A percentile compares a stretch with the other conserved stretches of the same genome.
These are phyloP conservation scores for Pseudoips prasinana DNA, from an alignment of 2,888 invertebrate species.

Conservation along the genomic window DNA sequence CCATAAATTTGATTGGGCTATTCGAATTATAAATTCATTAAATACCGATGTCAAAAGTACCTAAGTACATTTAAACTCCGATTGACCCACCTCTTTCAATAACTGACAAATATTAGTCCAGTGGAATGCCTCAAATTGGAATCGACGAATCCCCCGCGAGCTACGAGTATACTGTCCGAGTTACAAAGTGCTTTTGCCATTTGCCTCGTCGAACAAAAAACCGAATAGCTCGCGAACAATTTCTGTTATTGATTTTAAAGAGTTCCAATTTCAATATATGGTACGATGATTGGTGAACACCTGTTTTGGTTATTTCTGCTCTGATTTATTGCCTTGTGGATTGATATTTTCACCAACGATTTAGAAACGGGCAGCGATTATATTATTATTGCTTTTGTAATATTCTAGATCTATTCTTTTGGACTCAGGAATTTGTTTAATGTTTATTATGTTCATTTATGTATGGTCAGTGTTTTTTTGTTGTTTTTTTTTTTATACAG, in stretches of 20 bases:
- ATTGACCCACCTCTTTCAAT: slow-evolving; percentile 11
- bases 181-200: slow-evolving; percentile 39
- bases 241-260: slow-evolving; percentile 25
- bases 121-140: slow-evolving; percentile 42
- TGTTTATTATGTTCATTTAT: no score
- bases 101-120: slow-evolving; percentile 24
- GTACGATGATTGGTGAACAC: slow-evolving; percentile 8
- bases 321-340: slow-evolving; percentile 14
- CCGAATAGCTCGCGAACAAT: slow-evolving; percentile 15
- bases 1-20: no score
- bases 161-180: slow-evolving; percentile 52
- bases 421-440: no score
- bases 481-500: no score
- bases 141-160: slow-evolving; percentile 35
- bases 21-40: no score
- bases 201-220: slow-evolving; percentile 27
- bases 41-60: no score
- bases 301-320: slow-evolving; percentile 8
- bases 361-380: not conserved
- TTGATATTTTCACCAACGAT: not conserved
- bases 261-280: slow-evolving; percentile 15
- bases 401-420: no score
- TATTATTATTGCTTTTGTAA: no score
- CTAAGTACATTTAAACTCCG: no score
- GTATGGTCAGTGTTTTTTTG: no score